Evolutionary conservation across 1,140 invertebrate genomes (phyloP).

Genomic region (Drosophila truncata): DNA sequence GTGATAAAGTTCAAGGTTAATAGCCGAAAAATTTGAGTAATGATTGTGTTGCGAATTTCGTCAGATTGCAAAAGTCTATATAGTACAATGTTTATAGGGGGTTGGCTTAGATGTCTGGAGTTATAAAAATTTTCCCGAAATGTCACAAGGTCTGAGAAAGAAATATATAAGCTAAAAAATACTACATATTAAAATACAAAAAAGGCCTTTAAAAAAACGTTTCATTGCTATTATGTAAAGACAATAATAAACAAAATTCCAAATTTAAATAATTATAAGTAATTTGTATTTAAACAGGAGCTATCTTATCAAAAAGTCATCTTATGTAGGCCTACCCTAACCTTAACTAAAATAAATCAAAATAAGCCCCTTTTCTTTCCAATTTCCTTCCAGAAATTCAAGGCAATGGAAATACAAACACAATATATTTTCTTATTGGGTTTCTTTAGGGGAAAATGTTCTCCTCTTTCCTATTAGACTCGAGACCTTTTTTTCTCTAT

Average conservation of each 20-base stretch:
- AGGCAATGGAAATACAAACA: background rate
- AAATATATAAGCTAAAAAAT: background rate
- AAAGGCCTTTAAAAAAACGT: too few species aligned
- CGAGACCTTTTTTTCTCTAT: background rate
- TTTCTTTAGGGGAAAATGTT: background rate
- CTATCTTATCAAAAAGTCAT: too few species aligned
- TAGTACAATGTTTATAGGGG: constrained; percentile 2
- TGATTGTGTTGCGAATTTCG: constrained; percentile 42
- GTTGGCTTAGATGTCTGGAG: background rate
- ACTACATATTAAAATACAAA: background rate
- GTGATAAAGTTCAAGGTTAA: constrained; percentile 75
- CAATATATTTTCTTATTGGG: constrained; percentile 27
- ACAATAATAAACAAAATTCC: background rate
- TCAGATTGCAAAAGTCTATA: constrained; percentile 22
- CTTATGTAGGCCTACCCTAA: constrained; percentile 14
- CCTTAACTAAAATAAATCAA: background rate
- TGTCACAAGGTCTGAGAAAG: background rate
- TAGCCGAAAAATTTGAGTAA: constrained; percentile 44
- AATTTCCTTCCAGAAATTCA: background rate
- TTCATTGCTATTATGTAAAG: too few species aligned
- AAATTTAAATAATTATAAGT: background rate
- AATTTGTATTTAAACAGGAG: background rate
- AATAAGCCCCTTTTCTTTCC: background rate
- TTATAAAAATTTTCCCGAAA: background rate
- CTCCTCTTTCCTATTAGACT: constrained; percentile 26